Conservation (phyloP, 1,140 invertebrate genomes). For the Drosophila repletoides region DNA sequence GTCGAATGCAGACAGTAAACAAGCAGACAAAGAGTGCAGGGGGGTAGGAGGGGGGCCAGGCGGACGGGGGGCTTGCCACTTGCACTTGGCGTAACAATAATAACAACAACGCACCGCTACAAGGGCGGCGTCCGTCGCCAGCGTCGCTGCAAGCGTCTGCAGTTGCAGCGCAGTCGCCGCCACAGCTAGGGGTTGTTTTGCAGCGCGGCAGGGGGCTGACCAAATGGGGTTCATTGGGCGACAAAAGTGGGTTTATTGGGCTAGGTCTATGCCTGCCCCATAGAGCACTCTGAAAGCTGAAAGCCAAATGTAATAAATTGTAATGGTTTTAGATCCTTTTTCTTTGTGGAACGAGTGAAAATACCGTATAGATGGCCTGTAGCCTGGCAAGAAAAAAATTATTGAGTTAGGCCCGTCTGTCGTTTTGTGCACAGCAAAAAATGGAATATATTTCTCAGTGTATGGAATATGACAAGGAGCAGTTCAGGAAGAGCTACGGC, state of each 20-base stretch:
- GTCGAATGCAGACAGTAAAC: slow-evolving; percentile 66
- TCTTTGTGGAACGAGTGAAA: too few relatives aligned
- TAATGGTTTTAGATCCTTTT: too few relatives aligned
- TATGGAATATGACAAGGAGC: too few relatives aligned
- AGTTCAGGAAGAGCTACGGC: too few relatives aligned
- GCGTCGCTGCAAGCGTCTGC: background rate
- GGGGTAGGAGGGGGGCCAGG: background rate
- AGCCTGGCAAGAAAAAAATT: background rate
- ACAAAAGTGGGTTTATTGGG: background rate
- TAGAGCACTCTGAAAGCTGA: slow-evolving; percentile 1
- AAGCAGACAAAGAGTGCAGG: slow-evolving; percentile 17
- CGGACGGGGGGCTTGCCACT: slow-evolving; percentile 59
- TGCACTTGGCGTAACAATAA: slow-evolving; percentile 72
- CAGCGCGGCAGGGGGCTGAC: slow-evolving; percentile 1
- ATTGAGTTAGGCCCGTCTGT: slow-evolving; percentile 5
- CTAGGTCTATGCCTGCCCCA: slow-evolving; percentile 24
- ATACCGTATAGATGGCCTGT: too few relatives aligned
- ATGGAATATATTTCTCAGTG: too few relatives aligned
- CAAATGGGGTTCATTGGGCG: slow-evolving; percentile 8
- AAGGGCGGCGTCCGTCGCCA: slow-evolving; percentile 59
- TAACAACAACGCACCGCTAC: slow-evolving; percentile 53
- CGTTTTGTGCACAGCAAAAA: too few relatives aligned
- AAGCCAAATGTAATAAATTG: too few relatives aligned
- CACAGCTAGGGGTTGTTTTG: background rate
- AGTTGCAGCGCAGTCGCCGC: background rate